These are phyloP conservation scores for Uloborus plumipes DNA, from an alignment of 2,888 invertebrate species.

Conservation along the genomic window DNA sequence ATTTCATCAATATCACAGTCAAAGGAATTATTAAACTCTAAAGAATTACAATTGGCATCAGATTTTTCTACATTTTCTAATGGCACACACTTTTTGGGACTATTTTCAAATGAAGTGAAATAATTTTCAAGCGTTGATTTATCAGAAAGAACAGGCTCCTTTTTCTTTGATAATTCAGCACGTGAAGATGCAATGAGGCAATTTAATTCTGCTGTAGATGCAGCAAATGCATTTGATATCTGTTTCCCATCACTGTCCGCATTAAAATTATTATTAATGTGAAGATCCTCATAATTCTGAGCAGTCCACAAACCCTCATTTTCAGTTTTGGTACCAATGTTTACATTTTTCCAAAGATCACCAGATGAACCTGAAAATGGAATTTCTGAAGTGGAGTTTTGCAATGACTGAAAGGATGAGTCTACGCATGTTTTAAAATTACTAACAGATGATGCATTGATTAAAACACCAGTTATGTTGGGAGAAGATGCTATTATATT, in stretches of 20 bases:
- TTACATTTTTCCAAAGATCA: constrained; percentile 44
- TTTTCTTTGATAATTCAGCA: constrained; percentile 41
- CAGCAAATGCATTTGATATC: constrained; percentile 10
- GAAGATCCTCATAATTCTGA: constrained; percentile 8
- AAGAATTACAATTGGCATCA: not conserved
- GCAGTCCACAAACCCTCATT: constrained; percentile 33
- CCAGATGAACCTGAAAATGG: constrained; percentile 5
- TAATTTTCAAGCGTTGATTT: constrained; percentile 60
- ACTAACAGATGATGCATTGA: too few relatives aligned
- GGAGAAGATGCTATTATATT: too few relatives aligned
- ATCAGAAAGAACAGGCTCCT: constrained; percentile 35
- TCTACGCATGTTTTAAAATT: too few relatives aligned
- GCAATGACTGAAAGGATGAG: too few relatives aligned
- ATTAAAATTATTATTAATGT: not conserved
- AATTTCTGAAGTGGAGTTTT: constrained; percentile 15
- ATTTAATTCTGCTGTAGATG: constrained; percentile 45
- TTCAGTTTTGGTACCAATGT: constrained; percentile 23
- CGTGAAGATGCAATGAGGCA: constrained; percentile 49
- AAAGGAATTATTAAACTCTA: constrained; percentile 12
- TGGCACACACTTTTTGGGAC: not conserved
- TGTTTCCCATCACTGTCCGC: not conserved
- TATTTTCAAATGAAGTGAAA: constrained; percentile 59
- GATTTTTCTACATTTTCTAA: not conserved
- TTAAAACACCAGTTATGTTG: too few relatives aligned
- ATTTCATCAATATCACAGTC: constrained; percentile 58